Evolutionary conservation across 2,797 vertebrate genomes (phyloP).

Genomic region (Trematocara caparti): DNA sequence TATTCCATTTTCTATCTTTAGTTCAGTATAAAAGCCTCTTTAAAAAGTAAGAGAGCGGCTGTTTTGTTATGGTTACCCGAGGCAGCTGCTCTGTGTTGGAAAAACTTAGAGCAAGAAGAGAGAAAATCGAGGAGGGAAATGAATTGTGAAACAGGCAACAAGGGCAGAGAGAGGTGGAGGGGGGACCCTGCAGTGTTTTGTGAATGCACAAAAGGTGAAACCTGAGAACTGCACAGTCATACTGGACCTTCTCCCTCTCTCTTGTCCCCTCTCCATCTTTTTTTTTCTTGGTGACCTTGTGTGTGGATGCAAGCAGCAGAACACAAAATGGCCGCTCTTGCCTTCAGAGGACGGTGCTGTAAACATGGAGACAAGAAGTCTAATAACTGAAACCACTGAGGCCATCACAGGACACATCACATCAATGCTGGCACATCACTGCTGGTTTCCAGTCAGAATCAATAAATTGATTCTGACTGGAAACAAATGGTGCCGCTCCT

Average conservation of each 20-base stretch:
- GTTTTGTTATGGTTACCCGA: constrained; percentile 23
- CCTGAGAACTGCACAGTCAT: background rate
- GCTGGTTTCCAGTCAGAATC: too few species aligned
- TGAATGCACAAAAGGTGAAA: constrained; percentile 19
- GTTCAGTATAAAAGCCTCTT: background rate
- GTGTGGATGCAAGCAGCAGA: background rate
- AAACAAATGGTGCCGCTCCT: background rate
- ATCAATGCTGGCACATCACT: background rate
- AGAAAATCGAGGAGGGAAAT: background rate
- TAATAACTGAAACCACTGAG: background rate
- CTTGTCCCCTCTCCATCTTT: background rate
- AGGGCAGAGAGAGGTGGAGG: background rate
- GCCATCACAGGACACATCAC: background rate
- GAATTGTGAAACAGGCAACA: background rate
- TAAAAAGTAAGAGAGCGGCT: background rate
- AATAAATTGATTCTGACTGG: background rate
- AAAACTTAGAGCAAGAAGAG: constrained; percentile 4
- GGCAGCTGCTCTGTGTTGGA: background rate
- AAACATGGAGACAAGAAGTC: background rate
- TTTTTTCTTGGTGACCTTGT: constrained; percentile 32
- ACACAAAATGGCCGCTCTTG: constrained; percentile 31
- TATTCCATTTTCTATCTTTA: background rate
- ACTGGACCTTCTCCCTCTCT: background rate
- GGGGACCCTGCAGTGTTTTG: background rate
- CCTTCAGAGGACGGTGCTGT: background rate